These are phyloP conservation scores for Eudemis profundana DNA, from an alignment of 2,888 invertebrate species.

Conservation along the genomic window DNA sequence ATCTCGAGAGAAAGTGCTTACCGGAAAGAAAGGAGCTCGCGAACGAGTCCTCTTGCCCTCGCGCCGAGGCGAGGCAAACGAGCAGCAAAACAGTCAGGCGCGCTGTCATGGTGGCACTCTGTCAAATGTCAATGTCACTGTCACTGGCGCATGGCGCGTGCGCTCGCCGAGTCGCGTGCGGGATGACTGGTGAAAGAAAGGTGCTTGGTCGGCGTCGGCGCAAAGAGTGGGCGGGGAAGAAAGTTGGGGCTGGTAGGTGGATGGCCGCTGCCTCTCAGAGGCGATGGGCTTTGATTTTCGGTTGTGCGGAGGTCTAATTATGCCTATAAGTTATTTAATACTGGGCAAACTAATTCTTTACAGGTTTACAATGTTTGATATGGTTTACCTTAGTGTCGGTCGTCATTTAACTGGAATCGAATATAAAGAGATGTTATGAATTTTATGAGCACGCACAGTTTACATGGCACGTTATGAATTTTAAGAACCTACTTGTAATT, in stretches of 20 bases:
- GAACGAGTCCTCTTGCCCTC: conserved; percentile 90
- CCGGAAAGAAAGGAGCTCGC: conserved; percentile 94
- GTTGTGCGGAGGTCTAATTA: too few relatives aligned
- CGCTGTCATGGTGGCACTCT: conserved; percentile 65
- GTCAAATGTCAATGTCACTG: conserved; percentile 52
- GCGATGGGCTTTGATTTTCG: neutral
- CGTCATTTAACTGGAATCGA: too few relatives aligned
- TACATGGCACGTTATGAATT: too few relatives aligned
- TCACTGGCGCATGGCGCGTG: conserved; percentile 59
- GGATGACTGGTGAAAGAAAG: conserved; percentile 72
- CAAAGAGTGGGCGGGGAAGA: conserved; percentile 43
- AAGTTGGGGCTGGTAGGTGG: conserved; percentile 26
- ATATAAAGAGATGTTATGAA: too few relatives aligned
- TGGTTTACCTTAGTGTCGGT: too few relatives aligned
- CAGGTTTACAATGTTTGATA: too few relatives aligned
- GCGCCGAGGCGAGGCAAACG: conserved; percentile 55
- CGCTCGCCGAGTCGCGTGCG: conserved; percentile 49
- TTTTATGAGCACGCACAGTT: too few relatives aligned
- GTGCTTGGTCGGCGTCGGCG: conserved; percentile 57
- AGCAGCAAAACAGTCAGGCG: conserved; percentile 59
- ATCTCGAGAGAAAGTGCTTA: conserved; percentile 67
- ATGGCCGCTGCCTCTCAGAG: conserved; percentile 15
- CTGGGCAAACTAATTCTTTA: too few relatives aligned
- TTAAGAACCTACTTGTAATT: too few relatives aligned
- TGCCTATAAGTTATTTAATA: too few relatives aligned